Percentiles rank a stretch among this genome's conserved stretches.
These are phyloP conservation scores for Corella eumyota DNA, from an alignment of 23 tunicate species.

Conservation along the genomic window DNA sequence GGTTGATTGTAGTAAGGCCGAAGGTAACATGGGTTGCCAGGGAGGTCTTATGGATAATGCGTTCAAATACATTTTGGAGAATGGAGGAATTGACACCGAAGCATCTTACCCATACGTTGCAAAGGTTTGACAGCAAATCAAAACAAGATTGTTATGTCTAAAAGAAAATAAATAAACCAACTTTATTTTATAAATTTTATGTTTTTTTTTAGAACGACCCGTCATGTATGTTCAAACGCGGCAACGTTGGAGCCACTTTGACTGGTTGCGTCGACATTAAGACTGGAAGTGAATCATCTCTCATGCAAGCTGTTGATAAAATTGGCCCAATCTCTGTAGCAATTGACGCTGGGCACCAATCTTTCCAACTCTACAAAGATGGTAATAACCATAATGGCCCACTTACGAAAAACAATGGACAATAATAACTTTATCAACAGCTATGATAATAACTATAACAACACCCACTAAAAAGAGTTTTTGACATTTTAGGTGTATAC, in stretches of 20 bases:
- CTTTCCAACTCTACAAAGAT: constrained; percentile 66
- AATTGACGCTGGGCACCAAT: constrained; percentile 50
- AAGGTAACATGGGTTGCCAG: constrained; percentile 60
- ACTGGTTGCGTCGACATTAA: constrained; percentile 42
- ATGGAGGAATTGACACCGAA: constrained; percentile 92
- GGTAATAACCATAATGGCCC: too few species aligned
- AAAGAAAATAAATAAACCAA: too few species aligned
- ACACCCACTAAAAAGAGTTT: too few species aligned
- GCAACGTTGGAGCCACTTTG: constrained; percentile 48
- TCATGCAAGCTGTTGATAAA: constrained; percentile 45
- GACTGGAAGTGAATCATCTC: constrained; percentile 28
- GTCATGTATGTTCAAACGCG: constrained; percentile 25
- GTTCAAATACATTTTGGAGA: constrained; percentile 53
- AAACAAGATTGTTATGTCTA: neutral
- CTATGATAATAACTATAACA: too few species aligned
- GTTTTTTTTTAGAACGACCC: constrained; percentile 15
- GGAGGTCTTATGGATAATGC: constrained; percentile 85
- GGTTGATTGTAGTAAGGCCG: constrained; percentile 68
- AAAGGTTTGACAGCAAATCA: constrained; percentile 15
- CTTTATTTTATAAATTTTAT: neutral
- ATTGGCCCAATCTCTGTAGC: constrained; percentile 93
- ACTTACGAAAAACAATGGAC: too few species aligned
- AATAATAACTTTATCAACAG: too few species aligned
- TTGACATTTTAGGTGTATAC: constrained; percentile 93
- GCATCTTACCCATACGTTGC: constrained; percentile 73